phyloP scores from a whole-genome alignment of 2,888 invertebrate species.

The Theretra japonica region DNA sequence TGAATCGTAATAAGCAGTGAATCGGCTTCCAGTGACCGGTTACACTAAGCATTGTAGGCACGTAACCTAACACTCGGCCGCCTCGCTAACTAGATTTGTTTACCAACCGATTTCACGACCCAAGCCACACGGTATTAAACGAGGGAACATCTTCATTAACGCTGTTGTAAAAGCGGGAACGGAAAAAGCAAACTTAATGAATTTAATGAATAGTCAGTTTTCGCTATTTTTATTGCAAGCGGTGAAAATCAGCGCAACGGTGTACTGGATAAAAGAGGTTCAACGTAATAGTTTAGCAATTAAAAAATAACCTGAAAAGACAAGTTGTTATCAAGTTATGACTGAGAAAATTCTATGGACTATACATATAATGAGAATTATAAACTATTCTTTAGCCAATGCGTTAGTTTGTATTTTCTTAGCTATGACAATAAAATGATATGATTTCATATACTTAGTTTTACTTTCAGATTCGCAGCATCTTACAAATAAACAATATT shows the following conservation, averaged over 20 bases:
- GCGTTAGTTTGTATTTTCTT: too few species aligned
- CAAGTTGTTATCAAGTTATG: too few species aligned
- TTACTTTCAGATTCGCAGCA: too few species aligned
- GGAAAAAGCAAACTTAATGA: not conserved
- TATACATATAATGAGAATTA: too few species aligned
- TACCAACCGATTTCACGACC: constrained; percentile 33
- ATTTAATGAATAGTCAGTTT: constrained; percentile 8
- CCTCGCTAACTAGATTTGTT: constrained; percentile 42
- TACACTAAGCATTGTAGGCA: constrained; percentile 38
- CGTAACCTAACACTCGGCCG: constrained; percentile 35
- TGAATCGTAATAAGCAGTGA: not conserved
- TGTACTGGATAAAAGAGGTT: not conserved
- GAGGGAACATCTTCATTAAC: constrained; percentile 2
- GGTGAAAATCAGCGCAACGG: not conserved
- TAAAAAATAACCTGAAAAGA: too few species aligned
- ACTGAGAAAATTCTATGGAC: too few species aligned
- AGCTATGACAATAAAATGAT: too few species aligned
- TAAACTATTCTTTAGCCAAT: too few species aligned
- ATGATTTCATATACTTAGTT: too few species aligned
- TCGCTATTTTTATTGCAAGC: not conserved
- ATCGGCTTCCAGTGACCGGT: constrained; percentile 5
- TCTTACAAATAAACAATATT: too few species aligned
- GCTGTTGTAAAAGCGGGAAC: not conserved
- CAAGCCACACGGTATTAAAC: constrained; percentile 22
- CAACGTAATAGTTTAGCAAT: not conserved